These are phyloP conservation scores for Panorpa germanica DNA, from an alignment of 2,888 invertebrate genomes.

Conservation along the genomic window DNA sequence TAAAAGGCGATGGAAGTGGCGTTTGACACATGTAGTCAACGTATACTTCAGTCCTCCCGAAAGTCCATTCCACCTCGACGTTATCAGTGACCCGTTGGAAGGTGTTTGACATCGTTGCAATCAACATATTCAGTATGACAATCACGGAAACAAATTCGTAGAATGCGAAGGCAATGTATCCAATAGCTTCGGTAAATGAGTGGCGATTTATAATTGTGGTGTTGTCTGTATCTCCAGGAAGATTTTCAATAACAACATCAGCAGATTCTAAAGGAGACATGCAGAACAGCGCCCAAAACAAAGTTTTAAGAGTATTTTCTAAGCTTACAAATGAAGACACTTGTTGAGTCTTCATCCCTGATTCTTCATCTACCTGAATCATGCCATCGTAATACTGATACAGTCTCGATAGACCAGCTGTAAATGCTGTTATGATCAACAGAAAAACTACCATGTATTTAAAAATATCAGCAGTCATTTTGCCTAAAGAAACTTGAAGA, in stretches of 20 bases:
- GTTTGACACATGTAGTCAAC: conserved; percentile 52
- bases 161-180: conserved; percentile 43
- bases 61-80: conserved; percentile 57
- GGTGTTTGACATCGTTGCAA: conserved; percentile 64
- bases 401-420: conserved; percentile 36
- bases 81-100: conserved; percentile 50
- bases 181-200: conserved; percentile 41
- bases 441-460: conserved; percentile 40
- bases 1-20: conserved; percentile 50
- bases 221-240: conserved; percentile 26
- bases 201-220: conserved; percentile 32
- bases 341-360: conserved; percentile 35
- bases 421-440: conserved; percentile 37
- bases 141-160: conserved; percentile 54
- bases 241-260: conserved; percentile 42
- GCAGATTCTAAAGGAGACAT: conserved; percentile 44
- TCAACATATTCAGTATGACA: conserved; percentile 56
- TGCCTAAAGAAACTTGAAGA: conserved; percentile 42
- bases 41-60: conserved; percentile 53
- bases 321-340: conserved; percentile 39
- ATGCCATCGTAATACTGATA: conserved; percentile 48
- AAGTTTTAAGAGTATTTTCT: conserved; percentile 34
- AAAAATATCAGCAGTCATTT: conserved; percentile 45
- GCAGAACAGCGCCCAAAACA: conserved; percentile 52
- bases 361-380: conserved; percentile 34